Evolutionary conservation across 2,888 invertebrate species (phyloP).

Genomic region (Pachliopta kotzebuea): DNA sequence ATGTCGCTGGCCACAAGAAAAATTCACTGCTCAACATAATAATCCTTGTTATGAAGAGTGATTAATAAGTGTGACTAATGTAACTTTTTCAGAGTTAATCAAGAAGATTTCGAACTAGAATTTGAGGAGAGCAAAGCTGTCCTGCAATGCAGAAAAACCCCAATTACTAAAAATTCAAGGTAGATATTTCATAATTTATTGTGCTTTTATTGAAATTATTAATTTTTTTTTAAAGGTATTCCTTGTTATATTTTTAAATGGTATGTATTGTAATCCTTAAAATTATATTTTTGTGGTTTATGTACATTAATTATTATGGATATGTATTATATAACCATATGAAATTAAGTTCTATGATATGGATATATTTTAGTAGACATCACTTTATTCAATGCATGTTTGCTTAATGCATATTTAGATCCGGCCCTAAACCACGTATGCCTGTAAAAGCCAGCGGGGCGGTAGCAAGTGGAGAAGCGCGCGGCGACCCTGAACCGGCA

Average conservation of each 20-base stretch:
- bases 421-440: conserved; percentile 90
- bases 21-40: no score
- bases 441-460: conserved; percentile 84
- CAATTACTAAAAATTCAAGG: conserved; percentile 73
- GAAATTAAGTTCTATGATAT: no score
- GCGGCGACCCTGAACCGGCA: conserved; percentile 39
- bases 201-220: no score
- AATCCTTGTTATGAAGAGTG: background rate
- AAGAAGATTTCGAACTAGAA: conserved; percentile 96
- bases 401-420: conserved; percentile 45
- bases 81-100: conserved; percentile 77
- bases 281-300: no score
- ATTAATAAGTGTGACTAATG: background rate
- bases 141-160: conserved; percentile 86
- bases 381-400: background rate
- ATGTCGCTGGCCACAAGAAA: no score
- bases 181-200: conserved; percentile 32
- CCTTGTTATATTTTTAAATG: no score
- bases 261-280: no score
- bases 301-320: no score
- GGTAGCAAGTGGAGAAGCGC: conserved; percentile 51
- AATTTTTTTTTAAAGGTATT: no score
- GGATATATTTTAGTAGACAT: background rate
- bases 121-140: conserved; percentile 93
- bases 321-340: no score